Evolutionary conservation across 1,140 invertebrate genomes (phyloP).

Genomic region (Adelges cooleyi): DNA sequence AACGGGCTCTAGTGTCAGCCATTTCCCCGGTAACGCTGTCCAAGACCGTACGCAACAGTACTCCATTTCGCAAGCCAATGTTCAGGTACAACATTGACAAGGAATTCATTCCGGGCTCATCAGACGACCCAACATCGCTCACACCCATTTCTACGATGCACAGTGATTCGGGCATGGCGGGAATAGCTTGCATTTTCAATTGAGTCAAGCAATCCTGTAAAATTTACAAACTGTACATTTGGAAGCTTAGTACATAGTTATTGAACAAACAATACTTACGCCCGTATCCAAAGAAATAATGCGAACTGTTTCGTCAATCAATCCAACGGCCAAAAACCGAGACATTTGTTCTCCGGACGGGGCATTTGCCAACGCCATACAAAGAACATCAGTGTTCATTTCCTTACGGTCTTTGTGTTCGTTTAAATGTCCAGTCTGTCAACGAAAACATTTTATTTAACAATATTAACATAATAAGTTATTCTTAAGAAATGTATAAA

Average conservation of each 20-base stretch:
- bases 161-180: conserved; percentile 88
- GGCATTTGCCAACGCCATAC: conserved; percentile 94
- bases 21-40: conserved; percentile 97
- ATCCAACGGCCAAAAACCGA: conserved; percentile 91
- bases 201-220: conserved; percentile 60
- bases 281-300: conserved; percentile 95
- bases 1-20: conserved; percentile 91
- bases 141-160: conserved; percentile 89
- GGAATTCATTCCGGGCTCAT: conserved; percentile 43
- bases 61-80: conserved; percentile 96
- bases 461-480: too few species aligned
- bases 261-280: conserved; percentile 44
- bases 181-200: conserved; percentile 90
- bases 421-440: conserved; percentile 91
- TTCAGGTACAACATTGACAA: conserved; percentile 81
- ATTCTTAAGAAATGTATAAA: too few species aligned
- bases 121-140: conserved; percentile 51
- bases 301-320: conserved; percentile 92
- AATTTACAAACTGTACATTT: too few species aligned
- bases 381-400: conserved; percentile 92
- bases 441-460: too few species aligned
- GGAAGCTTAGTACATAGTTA: too few species aligned
- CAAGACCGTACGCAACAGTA: conserved; percentile 83
- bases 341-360: conserved; percentile 89
- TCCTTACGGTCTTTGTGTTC: conserved; percentile 96